Evolutionary conservation across 2,888 invertebrate species (phyloP).

Genomic region (Athalia circularis): DNA sequence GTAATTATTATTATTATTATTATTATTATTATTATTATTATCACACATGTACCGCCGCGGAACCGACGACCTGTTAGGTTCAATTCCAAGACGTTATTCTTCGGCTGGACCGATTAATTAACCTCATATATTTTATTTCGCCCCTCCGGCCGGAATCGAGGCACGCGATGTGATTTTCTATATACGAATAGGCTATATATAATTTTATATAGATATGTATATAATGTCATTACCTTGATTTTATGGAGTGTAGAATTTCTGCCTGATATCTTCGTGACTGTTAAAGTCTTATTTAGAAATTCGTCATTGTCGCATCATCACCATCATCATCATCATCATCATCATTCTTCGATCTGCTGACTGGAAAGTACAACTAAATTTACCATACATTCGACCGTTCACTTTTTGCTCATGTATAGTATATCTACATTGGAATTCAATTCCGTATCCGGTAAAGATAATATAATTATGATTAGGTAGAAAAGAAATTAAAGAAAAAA

Average conservation of each 20-base stretch:
- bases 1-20: neutral
- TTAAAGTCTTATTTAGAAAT: slow-evolving; percentile 22
- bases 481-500: no score
- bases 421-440: no score
- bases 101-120: neutral
- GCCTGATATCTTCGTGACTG: neutral
- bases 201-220: no score
- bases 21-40: no score
- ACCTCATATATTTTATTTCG: neutral
- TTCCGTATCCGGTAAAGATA: no score
- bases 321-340: neutral
- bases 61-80: neutral
- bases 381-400: neutral
- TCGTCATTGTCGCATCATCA: slow-evolving; percentile 29
- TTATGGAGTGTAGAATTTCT: no score
- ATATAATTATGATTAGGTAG: no score
- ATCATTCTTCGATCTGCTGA: neutral
- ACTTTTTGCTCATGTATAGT: no score
- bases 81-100: neutral
- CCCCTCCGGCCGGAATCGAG: no score
- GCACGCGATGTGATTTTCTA: neutral
- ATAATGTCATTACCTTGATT: no score
- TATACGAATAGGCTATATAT: no score
- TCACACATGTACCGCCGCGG: no score
- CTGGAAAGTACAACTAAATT: neutral